phyloP scores from a whole-genome alignment of 2,113 vertebrate genomes.

The Pipra filicauda region DNA sequence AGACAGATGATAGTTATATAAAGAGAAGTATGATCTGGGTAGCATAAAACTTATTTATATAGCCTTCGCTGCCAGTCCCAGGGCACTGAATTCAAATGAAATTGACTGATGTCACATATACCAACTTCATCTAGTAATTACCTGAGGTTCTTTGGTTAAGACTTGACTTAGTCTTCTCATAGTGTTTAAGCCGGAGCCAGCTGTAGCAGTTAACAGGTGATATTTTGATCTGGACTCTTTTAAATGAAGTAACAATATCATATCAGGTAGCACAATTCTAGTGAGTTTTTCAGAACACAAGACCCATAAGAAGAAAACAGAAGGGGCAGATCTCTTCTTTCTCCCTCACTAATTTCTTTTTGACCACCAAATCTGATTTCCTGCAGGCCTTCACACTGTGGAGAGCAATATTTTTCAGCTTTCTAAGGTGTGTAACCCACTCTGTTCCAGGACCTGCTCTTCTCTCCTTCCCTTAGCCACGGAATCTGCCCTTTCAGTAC shows the following conservation, averaged over 20 bases:
- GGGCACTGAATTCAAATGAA: background rate
- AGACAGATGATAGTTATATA: constrained; percentile 1
- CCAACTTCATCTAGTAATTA: background rate
- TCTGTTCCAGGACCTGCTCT: background rate
- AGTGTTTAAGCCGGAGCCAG: background rate
- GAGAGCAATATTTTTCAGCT: background rate
- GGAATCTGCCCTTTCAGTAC: background rate
- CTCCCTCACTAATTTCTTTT: background rate
- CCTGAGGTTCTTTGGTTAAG: background rate
- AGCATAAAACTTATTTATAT: background rate
- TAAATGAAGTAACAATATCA: background rate
- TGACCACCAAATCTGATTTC: background rate
- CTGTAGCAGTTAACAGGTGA: background rate
- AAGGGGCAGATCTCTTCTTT: background rate
- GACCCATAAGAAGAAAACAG: background rate
- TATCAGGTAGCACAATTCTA: background rate
- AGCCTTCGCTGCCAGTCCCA: background rate
- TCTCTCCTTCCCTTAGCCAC: background rate
- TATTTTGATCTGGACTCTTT: background rate
- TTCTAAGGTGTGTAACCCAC: background rate
- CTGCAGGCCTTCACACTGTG: background rate
- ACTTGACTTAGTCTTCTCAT: background rate
- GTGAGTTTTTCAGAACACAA: background rate
- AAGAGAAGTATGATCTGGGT: background rate
- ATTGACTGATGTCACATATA: background rate